A percentile compares a stretch with the other conserved stretches of the same genome.
Conservation (phyloP, 2,113 vertebrate genomes). For the Dissostichus mawsoni region DNA sequence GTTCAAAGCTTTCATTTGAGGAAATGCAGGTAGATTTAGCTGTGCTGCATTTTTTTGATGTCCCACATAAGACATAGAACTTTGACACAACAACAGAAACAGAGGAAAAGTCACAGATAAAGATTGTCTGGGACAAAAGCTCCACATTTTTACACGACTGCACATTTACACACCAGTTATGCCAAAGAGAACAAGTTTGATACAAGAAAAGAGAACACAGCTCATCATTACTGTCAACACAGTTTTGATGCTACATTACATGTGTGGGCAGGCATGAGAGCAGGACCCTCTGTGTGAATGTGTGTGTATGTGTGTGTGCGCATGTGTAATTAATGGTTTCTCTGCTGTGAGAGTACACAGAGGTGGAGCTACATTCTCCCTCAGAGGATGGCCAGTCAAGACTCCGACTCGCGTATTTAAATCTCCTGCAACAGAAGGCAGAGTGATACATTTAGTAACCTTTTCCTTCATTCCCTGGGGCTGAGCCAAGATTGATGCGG, state of each 20-base stretch:
- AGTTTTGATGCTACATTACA: not conserved
- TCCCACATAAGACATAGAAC: not conserved
- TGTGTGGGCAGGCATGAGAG: slow-evolving; percentile 13
- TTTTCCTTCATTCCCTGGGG: slow-evolving; percentile 79
- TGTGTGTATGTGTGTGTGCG: slow-evolving; percentile 15
- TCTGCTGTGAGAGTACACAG: slow-evolving; percentile 61
- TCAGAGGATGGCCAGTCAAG: slow-evolving; percentile 71
- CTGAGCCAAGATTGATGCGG: slow-evolving; percentile 79
- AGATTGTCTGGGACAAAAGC: not conserved
- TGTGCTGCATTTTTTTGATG: not conserved
- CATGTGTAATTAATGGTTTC: slow-evolving; percentile 68
- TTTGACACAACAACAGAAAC: not conserved
- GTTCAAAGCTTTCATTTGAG: not conserved
- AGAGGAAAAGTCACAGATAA: not conserved
- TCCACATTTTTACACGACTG: not conserved
- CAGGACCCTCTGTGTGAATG: not conserved
- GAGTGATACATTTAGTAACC: slow-evolving; percentile 86
- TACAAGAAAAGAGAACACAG: not conserved
- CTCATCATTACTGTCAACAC: not conserved
- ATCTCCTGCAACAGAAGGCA: slow-evolving; percentile 75
- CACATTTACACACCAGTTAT: not conserved
- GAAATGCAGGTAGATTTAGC: not conserved
- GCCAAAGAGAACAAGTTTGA: not conserved
- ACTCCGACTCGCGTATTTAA: slow-evolving; percentile 78
- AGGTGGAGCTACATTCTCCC: slow-evolving; percentile 67